phyloP scores from a whole-genome alignment of 2,888 invertebrate genomes.

The Lasioglossum malachurum region DNA sequence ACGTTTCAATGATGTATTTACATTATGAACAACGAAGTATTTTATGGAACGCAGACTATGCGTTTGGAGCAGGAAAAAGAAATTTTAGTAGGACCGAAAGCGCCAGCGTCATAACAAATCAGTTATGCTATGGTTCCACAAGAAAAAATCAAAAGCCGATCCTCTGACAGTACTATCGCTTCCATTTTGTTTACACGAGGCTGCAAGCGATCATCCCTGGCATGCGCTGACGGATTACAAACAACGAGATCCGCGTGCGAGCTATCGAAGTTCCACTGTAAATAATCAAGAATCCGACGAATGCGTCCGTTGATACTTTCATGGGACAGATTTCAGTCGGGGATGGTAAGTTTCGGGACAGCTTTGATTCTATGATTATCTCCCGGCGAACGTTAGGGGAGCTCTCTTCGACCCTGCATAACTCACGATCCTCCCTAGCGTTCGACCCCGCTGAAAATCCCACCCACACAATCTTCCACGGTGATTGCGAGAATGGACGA shows the following conservation, averaged over 20 bases:
- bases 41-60: too few species aligned
- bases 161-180: neutral
- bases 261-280: neutral
- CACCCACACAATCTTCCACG: constrained; percentile 64
- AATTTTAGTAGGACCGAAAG: neutral
- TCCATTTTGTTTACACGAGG: neutral
- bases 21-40: too few species aligned
- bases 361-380: constrained; percentile 57
- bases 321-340: constrained; percentile 16
- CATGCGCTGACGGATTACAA: neutral
- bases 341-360: constrained; percentile 34
- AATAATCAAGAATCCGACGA: neutral
- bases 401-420: constrained; percentile 48
- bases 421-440: constrained; percentile 42
- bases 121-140: neutral
- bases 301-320: neutral
- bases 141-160: neutral
- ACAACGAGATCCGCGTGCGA: neutral
- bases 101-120: neutral
- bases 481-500: constrained; percentile 8
- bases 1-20: too few species aligned
- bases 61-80: neutral
- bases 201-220: constrained; percentile 1
- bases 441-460: constrained; percentile 68
- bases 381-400: constrained; percentile 23